These are phyloP conservation scores for Brachirus orientalis DNA, from an alignment of 2,113 vertebrate species.

Conservation along the genomic window DNA sequence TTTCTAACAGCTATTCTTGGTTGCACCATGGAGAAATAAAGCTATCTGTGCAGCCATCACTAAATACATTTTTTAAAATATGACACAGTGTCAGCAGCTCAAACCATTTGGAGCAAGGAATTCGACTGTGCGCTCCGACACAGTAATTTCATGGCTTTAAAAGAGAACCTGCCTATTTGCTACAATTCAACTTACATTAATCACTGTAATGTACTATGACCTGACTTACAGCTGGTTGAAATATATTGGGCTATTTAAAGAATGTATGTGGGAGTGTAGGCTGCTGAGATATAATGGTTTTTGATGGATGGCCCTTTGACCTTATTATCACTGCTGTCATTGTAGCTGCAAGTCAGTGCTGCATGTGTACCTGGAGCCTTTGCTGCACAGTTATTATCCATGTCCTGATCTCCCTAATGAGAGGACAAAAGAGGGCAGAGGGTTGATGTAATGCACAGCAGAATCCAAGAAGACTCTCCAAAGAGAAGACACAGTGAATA, in stretches of 20 bases:
- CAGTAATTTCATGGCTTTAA: constrained; percentile 7
- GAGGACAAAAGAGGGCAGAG: constrained; percentile 49
- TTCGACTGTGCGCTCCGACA: not conserved
- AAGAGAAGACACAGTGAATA: constrained; percentile 59
- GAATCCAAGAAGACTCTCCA: constrained; percentile 29
- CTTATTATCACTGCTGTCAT: constrained; percentile 33
- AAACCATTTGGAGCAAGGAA: constrained; percentile 4
- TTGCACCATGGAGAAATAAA: constrained; percentile 5
- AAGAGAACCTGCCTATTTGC: constrained; percentile 25
- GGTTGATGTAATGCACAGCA: constrained; percentile 25
- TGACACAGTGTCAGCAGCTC: not conserved
- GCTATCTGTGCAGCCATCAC: not conserved
- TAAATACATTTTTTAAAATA: too few species aligned
- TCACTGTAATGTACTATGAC: constrained; percentile 15
- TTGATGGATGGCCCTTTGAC: constrained; percentile 61
- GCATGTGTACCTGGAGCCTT: not conserved
- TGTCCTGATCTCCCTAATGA: constrained; percentile 30
- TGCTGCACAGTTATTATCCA: constrained; percentile 22
- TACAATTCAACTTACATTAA: constrained; percentile 1
- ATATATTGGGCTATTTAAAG: constrained; percentile 15
- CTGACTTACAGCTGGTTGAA: constrained; percentile 18
- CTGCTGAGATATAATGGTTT: constrained; percentile 29
- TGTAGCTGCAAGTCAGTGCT: constrained; percentile 17
- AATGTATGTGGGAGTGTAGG: constrained; percentile 3
- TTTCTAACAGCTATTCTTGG: too few species aligned